Percentiles rank a stretch among this genome's conserved stretches.
Conservation (phyloP, 2,888 invertebrate genomes). For the Orthosia cruda region DNA sequence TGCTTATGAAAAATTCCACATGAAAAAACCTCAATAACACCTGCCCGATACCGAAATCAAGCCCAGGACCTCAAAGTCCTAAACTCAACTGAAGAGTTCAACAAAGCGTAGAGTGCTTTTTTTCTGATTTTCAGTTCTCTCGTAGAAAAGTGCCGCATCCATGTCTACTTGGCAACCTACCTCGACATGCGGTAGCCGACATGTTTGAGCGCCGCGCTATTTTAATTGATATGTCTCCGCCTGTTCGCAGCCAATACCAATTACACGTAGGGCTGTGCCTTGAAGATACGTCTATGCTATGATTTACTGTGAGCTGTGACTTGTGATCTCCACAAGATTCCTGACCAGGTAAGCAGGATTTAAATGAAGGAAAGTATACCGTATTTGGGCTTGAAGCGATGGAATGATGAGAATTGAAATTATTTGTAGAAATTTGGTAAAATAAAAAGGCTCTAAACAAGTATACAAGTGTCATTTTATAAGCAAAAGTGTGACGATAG, state of each 20-base stretch:
- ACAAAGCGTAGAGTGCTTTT: no score
- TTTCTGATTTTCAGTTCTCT: no score
- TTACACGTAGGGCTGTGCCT: constrained; percentile 69
- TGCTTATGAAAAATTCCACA: no score
- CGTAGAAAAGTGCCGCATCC: constrained; percentile 61
- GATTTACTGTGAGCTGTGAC: constrained; percentile 32
- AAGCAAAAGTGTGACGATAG: no score
- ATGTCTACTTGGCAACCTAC: constrained; percentile 21
- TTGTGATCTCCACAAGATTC: background rate
- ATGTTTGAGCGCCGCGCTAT: constrained; percentile 79
- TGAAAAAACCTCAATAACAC: no score
- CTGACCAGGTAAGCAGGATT: background rate
- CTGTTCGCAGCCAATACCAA: constrained; percentile 77
- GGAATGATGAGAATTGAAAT: background rate
- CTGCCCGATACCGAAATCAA: no score
- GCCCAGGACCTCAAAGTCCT: no score
- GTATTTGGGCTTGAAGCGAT: background rate
- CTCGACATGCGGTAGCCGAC: constrained; percentile 68
- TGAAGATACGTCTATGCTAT: constrained; percentile 18
- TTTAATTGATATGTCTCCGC: constrained; percentile 89
- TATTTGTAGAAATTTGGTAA: no score
- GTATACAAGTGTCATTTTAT: no score
- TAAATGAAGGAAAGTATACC: background rate
- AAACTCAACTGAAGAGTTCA: no score
- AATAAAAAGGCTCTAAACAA: no score